phyloP scores from a whole-genome alignment of 1,140 invertebrate species.

The Halyomorpha halys region DNA sequence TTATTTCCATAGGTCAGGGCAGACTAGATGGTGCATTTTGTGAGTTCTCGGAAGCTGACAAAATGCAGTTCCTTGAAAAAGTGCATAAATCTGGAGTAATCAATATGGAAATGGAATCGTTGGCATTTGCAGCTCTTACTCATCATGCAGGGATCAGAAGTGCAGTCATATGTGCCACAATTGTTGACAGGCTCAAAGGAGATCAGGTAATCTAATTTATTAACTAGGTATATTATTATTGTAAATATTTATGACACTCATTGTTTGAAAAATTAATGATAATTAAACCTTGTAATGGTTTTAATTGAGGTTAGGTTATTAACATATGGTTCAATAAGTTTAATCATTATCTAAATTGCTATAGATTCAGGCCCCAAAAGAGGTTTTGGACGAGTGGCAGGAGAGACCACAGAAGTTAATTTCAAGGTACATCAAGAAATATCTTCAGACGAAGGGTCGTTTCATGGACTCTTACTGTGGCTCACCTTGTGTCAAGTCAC shows the following conservation, averaged over 20 bases:
- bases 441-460: conserved; percentile 61
- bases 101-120: conserved; percentile 97
- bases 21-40: conserved; percentile 95
- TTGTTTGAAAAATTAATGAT: no score
- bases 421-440: conserved; percentile 74
- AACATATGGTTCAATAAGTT: neutral
- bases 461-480: conserved; percentile 34
- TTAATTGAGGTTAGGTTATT: no score
- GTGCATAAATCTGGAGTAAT: conserved; percentile 69
- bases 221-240: no score
- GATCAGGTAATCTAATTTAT: conserved; percentile 72
- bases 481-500: conserved; percentile 61
- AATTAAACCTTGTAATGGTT: no score
- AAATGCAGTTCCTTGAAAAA: conserved; percentile 73
- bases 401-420: conserved; percentile 80
- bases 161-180: conserved; percentile 83
- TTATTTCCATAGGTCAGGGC: conserved; percentile 45
- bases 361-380: conserved; percentile 74
- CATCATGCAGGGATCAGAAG: conserved; percentile 88
- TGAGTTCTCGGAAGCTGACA: conserved; percentile 80
- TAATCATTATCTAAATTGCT: conserved; percentile 12
- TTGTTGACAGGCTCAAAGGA: conserved; percentile 86
- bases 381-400: conserved; percentile 87
- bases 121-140: conserved; percentile 85
- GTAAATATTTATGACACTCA: no score